Percentiles rank a stretch among this genome's conserved stretches.
Evolutionary conservation across 2,113 vertebrate species (phyloP).

Genomic region (Hippocampus guttulatus): DNA sequence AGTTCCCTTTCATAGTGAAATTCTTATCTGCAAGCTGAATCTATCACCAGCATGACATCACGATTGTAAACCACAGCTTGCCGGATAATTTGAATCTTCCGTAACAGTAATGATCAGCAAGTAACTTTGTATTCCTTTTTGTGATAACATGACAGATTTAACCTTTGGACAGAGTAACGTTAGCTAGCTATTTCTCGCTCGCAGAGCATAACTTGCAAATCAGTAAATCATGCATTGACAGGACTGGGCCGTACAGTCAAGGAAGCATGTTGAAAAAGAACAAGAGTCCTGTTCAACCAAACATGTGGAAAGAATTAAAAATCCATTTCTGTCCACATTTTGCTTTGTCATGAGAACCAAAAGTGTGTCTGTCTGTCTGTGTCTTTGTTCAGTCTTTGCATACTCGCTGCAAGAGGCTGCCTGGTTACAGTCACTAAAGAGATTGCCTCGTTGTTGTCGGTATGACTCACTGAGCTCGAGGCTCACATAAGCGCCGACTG

Average conservation of each 20-base stretch:
- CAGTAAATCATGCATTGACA: not conserved
- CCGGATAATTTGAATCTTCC: too few species aligned
- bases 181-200: not conserved
- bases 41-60: too few species aligned
- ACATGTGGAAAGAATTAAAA: not conserved
- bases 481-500: not conserved
- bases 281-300: not conserved
- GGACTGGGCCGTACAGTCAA: not conserved
- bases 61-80: too few species aligned
- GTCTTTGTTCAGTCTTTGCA: conserved; percentile 40
- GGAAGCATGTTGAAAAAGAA: not conserved
- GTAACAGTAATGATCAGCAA: too few species aligned
- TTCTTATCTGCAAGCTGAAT: too few species aligned
- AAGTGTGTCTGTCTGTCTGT: conserved; percentile 13
- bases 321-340: conserved; percentile 5
- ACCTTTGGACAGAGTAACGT: too few species aligned
- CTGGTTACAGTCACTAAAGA: conserved; percentile 50
- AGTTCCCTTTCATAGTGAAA: too few species aligned
- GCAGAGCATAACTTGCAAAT: not conserved
- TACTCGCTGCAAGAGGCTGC: conserved; percentile 38
- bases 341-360: conserved; percentile 12
- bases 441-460: conserved; percentile 22
- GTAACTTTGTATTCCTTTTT: too few species aligned
- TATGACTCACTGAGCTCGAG: conserved; percentile 21
- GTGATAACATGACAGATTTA: too few species aligned